Conservation (phyloP, 2,797 vertebrate species). For the Trematomus bernacchii region DNA sequence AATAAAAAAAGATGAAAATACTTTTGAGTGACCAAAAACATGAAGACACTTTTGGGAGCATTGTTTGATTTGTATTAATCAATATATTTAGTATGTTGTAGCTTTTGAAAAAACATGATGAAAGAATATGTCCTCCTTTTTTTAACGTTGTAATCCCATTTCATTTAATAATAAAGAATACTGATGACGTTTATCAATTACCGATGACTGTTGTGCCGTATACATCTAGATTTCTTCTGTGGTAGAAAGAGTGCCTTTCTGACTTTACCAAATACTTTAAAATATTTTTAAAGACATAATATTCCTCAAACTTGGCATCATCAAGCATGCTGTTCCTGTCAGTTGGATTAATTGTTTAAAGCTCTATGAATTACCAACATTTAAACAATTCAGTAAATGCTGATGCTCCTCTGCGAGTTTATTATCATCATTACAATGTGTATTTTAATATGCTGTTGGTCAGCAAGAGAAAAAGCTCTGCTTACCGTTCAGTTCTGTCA, state of each 20-base stretch:
- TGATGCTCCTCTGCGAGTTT: constrained; percentile 17
- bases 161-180: not conserved
- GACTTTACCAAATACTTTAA: not conserved
- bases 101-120: no score
- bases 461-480: constrained; percentile 1
- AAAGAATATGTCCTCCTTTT: no score
- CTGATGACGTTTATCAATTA: not conserved
- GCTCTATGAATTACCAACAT: not conserved
- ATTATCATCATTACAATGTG: not conserved
- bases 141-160: not conserved
- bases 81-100: not conserved
- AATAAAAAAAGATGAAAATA: constrained; percentile 31
- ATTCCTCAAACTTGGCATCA: not conserved
- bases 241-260: not conserved
- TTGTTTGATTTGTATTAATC: not conserved
- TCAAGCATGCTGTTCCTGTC: not conserved
- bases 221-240: not conserved
- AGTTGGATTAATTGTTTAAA: not conserved
- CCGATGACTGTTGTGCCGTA: not conserved
- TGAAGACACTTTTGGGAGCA: not conserved
- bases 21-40: not conserved
- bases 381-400: constrained; percentile 3
- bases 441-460: constrained; percentile 1
- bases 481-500: constrained; percentile 60
- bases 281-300: not conserved